A percentile compares a stretch with the other conserved stretches of the same genome.
phyloP scores from a whole-genome alignment of 30 jellyfish, hydroid and myxozoan genomes.

The Haliclystus octoradiatus region DNA sequence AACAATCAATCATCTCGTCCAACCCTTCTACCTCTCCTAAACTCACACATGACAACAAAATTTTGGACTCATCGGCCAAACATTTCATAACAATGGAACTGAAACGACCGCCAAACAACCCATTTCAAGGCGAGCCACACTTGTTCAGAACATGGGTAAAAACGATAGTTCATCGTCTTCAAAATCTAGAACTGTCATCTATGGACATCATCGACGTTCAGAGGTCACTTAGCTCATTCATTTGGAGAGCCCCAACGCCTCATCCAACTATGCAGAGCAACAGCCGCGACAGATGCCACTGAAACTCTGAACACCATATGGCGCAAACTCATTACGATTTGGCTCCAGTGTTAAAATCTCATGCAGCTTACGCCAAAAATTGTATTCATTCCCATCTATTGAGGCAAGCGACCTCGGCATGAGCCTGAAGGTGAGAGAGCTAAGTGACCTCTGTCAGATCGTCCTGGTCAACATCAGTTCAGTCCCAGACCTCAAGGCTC shows the following conservation, averaged over 20 bases:
- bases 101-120: not conserved
- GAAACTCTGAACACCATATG: not conserved
- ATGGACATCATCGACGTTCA: not conserved
- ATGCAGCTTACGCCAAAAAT: not conserved
- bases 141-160: not conserved
- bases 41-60: too few species aligned
- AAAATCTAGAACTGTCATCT: not conserved
- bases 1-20: too few species aligned
- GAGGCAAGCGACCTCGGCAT: not conserved
- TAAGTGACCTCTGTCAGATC: not conserved
- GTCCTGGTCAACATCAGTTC: not conserved
- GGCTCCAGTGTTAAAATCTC: not conserved
- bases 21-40: too few species aligned
- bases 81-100: not conserved
- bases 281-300: not conserved
- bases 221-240: not conserved
- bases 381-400: not conserved
- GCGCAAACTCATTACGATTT: not conserved
- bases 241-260: not conserved
- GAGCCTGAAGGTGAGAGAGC: not conserved
- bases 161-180: not conserved
- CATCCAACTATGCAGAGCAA: not conserved
- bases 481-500: not conserved
- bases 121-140: slow-evolving; percentile 1
- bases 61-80: not conserved